These are phyloP conservation scores for Chanos chanos DNA, from an alignment of 2,797 vertebrate genomes.

Conservation along the genomic window DNA sequence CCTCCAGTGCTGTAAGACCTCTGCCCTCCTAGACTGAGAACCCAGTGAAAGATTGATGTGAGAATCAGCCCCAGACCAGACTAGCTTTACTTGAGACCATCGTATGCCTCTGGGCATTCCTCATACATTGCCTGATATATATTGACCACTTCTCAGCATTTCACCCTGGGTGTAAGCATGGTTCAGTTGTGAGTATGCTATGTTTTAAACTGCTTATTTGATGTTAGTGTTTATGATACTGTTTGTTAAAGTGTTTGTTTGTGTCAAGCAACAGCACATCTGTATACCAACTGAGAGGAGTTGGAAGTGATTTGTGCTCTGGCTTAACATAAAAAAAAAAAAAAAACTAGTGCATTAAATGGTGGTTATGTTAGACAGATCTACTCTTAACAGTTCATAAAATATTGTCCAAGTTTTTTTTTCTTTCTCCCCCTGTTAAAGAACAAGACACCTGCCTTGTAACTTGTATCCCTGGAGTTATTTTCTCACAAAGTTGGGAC, in stretches of 20 bases:
- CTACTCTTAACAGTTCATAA: slow-evolving; percentile 11
- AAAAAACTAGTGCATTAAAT: background rate
- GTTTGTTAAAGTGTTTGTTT: slow-evolving; percentile 34
- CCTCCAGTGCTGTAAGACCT: slow-evolving; percentile 41
- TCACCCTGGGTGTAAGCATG: slow-evolving; percentile 1
- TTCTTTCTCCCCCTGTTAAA: background rate
- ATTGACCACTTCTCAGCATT: background rate
- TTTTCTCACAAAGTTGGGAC: slow-evolving; percentile 44
- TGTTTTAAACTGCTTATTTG: slow-evolving; percentile 2
- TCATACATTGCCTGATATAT: slow-evolving; percentile 7
- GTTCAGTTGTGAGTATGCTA: slow-evolving; percentile 8
- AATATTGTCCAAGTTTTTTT: background rate
- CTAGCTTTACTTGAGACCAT: slow-evolving; percentile 12
- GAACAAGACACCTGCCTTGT: slow-evolving; percentile 23
- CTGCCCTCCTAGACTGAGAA: slow-evolving; percentile 35
- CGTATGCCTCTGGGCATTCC: slow-evolving; percentile 14
- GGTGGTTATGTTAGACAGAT: background rate
- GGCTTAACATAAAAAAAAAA: background rate
- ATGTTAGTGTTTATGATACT: slow-evolving; percentile 24
- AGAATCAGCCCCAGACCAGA: slow-evolving; percentile 27
- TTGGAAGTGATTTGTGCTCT: background rate
- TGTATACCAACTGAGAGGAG: slow-evolving; percentile 25
- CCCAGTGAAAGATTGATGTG: slow-evolving; percentile 40
- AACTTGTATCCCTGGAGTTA: slow-evolving; percentile 41
- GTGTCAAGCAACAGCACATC: slow-evolving; percentile 28